phyloP scores from a whole-genome alignment of 2,797 vertebrate species.

The Sebastes nivosus region DNA sequence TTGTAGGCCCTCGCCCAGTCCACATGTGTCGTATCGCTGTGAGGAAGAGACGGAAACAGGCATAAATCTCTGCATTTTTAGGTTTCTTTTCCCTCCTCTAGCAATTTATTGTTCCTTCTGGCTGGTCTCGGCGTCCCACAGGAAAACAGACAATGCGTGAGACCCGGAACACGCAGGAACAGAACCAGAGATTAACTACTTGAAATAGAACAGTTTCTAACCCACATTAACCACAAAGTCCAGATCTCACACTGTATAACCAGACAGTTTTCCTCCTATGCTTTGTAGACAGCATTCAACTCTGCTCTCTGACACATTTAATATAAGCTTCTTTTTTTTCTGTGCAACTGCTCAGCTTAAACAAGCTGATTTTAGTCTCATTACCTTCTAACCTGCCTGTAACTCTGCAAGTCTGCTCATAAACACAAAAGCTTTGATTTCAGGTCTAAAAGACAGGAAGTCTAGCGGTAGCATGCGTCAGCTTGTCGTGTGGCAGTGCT shows the following conservation, averaged over 20 bases:
- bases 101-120: neutral
- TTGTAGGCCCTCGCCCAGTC: conserved; percentile 95
- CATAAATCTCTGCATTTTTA: neutral
- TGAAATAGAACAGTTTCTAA: neutral
- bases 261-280: neutral
- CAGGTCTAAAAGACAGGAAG: conserved; percentile 29
- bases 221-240: neutral
- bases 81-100: neutral
- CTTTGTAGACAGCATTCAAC: neutral
- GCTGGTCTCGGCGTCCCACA: neutral
- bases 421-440: neutral
- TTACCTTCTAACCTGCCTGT: neutral
- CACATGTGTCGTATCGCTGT: conserved; percentile 92
- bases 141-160: neutral
- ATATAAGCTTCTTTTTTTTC: neutral
- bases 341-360: neutral
- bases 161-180: neutral
- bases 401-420: neutral
- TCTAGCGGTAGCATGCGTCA: neutral
- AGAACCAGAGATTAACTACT: neutral
- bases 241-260: neutral
- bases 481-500: neutral
- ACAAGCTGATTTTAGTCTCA: neutral
- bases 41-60: neutral
- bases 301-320: neutral